Evolutionary conservation across 2,888 invertebrate genomes (phyloP), one percentile per base, ranked within the genome.

Genomic region (Smittia aterrima): DNA sequence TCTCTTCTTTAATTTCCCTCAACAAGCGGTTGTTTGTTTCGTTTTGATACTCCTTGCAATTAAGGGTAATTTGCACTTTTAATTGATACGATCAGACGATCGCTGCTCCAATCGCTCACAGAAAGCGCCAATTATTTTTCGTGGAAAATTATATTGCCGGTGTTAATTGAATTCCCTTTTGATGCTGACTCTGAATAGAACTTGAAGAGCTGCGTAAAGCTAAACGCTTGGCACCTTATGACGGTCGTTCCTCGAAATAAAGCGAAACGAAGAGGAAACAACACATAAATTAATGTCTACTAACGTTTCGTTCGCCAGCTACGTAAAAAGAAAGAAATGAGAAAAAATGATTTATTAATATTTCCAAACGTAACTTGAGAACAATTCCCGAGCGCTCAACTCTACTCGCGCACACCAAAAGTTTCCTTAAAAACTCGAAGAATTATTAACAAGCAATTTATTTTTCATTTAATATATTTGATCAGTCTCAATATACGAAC

Each of bases 401-500:
- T 47, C 47, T 47, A 11, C 47, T n/a, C 16, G 47, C 47, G n/a
- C n/a, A n/a, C n/a, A 47, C 11, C 11, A n/a, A n/a, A n/a, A 2
- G 11, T 47, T 47, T n/a, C 16, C 47, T 11, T 3, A 47, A 47
- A 2, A 47, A 47, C 47, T 11, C 16, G 11, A 47, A 58, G 22
- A 58, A 58, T 58, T 58, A 58, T 70, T 70, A 70, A 54, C 70
- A 32, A 40, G 47, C 70, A 54, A 70, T 70, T 70, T 70, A 70
- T 70, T 27, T 54, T 70, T 58, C 58, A 58, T 58, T 58, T 58
- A 58, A 70, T 41, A 70, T 70, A 70, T 70, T 70, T 70, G 70
- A 70, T 70, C 70, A 70, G 54, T 27, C 70, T 54, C 70, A 70
- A 70, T 68, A 70, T 54, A 70, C 54, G 41, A 24, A 70, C 25